Evolutionary conservation across 2,888 invertebrate genomes (phyloP).

Genomic region (Petrophora chlorosata): DNA sequence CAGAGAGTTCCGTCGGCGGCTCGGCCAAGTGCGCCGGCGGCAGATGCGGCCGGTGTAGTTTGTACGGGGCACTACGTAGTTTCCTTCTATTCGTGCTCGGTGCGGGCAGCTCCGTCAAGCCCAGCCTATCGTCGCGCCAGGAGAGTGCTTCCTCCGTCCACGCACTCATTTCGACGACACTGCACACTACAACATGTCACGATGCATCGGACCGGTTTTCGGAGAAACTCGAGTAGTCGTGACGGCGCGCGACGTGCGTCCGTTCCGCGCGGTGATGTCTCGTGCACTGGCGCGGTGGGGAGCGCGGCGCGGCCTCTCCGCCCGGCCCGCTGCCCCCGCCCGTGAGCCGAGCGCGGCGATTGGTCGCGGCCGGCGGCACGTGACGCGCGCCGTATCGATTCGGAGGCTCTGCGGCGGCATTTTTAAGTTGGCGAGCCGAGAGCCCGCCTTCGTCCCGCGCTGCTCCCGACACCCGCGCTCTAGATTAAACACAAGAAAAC

Average conservation of each 20-base stretch:
- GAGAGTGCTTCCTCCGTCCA: slow-evolving; percentile 79
- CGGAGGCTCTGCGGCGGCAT: slow-evolving; percentile 91
- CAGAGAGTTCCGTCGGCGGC: slow-evolving; percentile 77
- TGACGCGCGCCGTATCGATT: slow-evolving; percentile 90
- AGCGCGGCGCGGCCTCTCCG: slow-evolving; percentile 44
- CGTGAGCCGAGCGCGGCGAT: slow-evolving; percentile 66
- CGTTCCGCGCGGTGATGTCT: slow-evolving; percentile 54
- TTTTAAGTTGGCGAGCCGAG: slow-evolving; percentile 87
- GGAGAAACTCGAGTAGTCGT: slow-evolving; percentile 59
- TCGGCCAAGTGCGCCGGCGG: slow-evolving; percentile 74
- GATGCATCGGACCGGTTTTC: slow-evolving; percentile 74
- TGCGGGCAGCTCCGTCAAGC: slow-evolving; percentile 66
- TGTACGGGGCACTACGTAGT: slow-evolving; percentile 85
- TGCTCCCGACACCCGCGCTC: slow-evolving; percentile 59
- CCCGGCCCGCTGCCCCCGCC: slow-evolving; percentile 49
- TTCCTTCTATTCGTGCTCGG: slow-evolving; percentile 78
- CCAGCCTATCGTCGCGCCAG: slow-evolving; percentile 77
- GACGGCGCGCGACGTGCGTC: slow-evolving; percentile 50
- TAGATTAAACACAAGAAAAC: slow-evolving; percentile 46
- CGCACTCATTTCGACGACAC: slow-evolving; percentile 74
- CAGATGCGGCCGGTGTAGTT: slow-evolving; percentile 87
- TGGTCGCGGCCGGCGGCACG: slow-evolving; percentile 84
- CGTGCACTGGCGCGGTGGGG: slow-evolving; percentile 71
- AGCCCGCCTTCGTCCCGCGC: slow-evolving; percentile 77
- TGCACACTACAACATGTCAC: slow-evolving; percentile 75